Conservation (phyloP, 2,797 vertebrate species). For the Notamacropus eugenii region DNA sequence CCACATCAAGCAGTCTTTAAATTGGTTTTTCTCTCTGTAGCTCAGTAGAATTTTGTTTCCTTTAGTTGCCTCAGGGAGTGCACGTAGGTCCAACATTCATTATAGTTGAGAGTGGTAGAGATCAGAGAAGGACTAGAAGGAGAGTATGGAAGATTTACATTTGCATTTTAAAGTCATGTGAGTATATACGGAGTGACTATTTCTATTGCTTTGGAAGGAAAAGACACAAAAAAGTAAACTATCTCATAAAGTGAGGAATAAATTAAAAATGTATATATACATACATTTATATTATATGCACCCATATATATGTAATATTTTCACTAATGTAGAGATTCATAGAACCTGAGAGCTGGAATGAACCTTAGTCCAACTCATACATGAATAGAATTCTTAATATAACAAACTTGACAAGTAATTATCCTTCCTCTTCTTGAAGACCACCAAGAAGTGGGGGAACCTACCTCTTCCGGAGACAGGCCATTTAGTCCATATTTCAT, state of each 20-base stretch:
- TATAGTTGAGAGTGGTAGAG: neutral
- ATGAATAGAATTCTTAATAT: neutral
- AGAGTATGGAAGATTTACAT: neutral
- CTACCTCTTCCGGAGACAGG: neutral
- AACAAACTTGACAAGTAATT: neutral
- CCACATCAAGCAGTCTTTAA: neutral
- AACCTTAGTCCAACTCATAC: neutral
- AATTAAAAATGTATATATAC: neutral
- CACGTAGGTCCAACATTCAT: neutral
- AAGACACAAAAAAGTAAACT: neutral
- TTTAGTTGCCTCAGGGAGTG: neutral
- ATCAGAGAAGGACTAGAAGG: neutral
- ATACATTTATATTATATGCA: too few species aligned
- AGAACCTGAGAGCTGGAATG: neutral
- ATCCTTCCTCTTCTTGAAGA: neutral
- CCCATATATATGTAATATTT: neutral
- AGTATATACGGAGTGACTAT: neutral
- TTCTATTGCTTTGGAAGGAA: neutral
- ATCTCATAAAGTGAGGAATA: neutral
- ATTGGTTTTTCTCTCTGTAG: neutral
- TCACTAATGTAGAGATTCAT: neutral
- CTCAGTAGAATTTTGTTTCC: neutral
- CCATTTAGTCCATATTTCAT: neutral
- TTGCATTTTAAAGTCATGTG: neutral
- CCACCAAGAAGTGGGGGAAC: neutral